Evolutionary conservation across 1,140 invertebrate species (phyloP).

Genomic region (Popillia japonica): DNA sequence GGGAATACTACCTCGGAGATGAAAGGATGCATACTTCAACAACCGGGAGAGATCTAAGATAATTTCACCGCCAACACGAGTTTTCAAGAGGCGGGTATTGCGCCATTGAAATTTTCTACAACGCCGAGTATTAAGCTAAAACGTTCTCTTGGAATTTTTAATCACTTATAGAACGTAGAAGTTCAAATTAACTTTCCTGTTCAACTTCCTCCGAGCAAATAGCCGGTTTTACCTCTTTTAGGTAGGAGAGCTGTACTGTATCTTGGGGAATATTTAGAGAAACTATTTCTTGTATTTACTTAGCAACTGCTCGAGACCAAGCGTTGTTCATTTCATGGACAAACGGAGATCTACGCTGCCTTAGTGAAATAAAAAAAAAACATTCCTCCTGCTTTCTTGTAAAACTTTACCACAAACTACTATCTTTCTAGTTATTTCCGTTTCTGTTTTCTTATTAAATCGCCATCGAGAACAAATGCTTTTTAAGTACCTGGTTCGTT

Average conservation of each 20-base stretch:
- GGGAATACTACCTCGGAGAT: background rate
- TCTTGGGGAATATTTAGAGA: conserved; percentile 10
- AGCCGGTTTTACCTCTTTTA: background rate
- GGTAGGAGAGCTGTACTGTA: background rate
- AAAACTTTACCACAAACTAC: background rate
- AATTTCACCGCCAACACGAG: background rate
- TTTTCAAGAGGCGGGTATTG: background rate
- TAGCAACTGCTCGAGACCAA: background rate
- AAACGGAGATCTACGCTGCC: background rate
- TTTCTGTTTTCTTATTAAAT: conserved; percentile 15
- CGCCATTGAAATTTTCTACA: background rate
- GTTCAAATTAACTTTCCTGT: conserved; percentile 6
- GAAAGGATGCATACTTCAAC: background rate
- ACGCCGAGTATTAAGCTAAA: background rate
- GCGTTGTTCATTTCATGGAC: background rate
- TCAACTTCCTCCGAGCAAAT: background rate
- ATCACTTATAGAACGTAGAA: conserved; percentile 11
- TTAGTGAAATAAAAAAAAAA: background rate
- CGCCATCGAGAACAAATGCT: background rate
- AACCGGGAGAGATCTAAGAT: no score
- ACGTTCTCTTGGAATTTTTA: background rate
- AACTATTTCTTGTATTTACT: conserved; percentile 29
- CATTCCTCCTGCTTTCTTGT: background rate
- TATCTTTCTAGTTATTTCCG: background rate
- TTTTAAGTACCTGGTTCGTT: background rate